Evolutionary conservation across 30 jellyfish, hydroid and myxozoan genomes (phyloP), one percentile per base, ranked within the genome.

Genomic region (Aurelia coerulea): DNA sequence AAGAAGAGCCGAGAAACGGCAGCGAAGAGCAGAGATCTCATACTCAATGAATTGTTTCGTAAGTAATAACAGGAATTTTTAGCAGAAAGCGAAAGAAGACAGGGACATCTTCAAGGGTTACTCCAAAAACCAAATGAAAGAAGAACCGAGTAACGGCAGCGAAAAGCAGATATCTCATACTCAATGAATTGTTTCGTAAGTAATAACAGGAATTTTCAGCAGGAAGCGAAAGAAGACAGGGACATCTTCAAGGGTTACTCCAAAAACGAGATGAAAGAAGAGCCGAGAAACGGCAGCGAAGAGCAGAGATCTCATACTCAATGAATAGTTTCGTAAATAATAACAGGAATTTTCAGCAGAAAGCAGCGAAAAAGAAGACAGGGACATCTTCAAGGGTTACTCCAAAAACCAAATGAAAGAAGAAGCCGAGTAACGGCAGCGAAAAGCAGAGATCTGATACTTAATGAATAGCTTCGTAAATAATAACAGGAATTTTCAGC

Each of bases 131-230:
- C 10, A 59, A 4, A 23, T 23, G 29, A 23, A 23, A 23, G 29
- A 23, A 23, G 29, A 23, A 23, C 29, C 29, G 29, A 23, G 29
- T 23, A 23, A 23, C 29, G 29, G 29, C 29, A 23, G 29, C 29
- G 29, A 23, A 23, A 23, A 23, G 29, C 29, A 23, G 29, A n/a
- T n/a, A n/a, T n/a, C n/a, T n/a, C n/a, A n/a, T n/a, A n/a, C n/a
- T n/a, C n/a, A n/a, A n/a, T n/a, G n/a, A n/a, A n/a, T 1, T 83
- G 71, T 35, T 0, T 71, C 51, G 23, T 83, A 5, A 31, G 82
- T n/a, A 34, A 51, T 51, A 2, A 59, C 16, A 34, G 63, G 79
- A 19, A 51, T 70, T 14, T 69, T 83, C 46, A 32, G 16, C 15
- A 53, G 73, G 58, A 82, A 29, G 81, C 49, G 39, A 60, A 11